Base-by-base conservation (phyloP, 2,113 vertebrate species). In the Rhinopomastus cyanomelas region DNA sequence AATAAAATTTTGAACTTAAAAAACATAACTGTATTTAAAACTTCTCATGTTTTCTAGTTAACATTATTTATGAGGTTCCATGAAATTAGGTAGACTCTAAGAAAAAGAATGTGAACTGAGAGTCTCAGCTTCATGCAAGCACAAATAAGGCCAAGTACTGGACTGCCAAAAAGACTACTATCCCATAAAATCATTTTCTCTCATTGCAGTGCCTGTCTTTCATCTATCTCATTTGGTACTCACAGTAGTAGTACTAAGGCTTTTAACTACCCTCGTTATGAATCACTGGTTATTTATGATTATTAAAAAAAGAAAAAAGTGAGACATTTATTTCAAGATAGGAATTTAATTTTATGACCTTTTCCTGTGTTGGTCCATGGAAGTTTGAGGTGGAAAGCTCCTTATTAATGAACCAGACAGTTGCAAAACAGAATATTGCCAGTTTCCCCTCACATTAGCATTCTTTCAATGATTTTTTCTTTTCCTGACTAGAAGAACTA, bases 401-500 rank as follows among this genome's bases (percentile, higher is more conserved):
- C 71, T 84, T 62, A 62, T 55, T 69, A 79, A 82, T 55, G n/a
- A 93, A 66, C 56, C 13, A 81, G 29, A 49, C 11, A 25, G 16
- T 89, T 68, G 72, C 64, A 86, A 95, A 94, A 46, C 21, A 81
- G 44, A 77, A 6, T n/a, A 78, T 84, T 77, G 36, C 44, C 69
- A 79, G 39, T 91, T 96, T 95, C 60, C 22, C 30, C 87, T 93
- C 81, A 94, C 46, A 96, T 96, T 96, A 97, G 83, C 89, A 95
- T 97, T 97, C 94, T 51, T 91, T 97, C 95, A 94, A 92, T 95
- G 94, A 93, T 32, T 71, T 90, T 83, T 89, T 81, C 91, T 93
- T 75, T 77, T 59, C 69, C 73, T 69, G 64, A 94, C 93, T 96
- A 90, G 94, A 97, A 97, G 88, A 92, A 94, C 91, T 90, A 77